Evolutionary conservation across 2,797 vertebrate genomes (phyloP).

Genomic region (Lepilemur septentrionalis): DNA sequence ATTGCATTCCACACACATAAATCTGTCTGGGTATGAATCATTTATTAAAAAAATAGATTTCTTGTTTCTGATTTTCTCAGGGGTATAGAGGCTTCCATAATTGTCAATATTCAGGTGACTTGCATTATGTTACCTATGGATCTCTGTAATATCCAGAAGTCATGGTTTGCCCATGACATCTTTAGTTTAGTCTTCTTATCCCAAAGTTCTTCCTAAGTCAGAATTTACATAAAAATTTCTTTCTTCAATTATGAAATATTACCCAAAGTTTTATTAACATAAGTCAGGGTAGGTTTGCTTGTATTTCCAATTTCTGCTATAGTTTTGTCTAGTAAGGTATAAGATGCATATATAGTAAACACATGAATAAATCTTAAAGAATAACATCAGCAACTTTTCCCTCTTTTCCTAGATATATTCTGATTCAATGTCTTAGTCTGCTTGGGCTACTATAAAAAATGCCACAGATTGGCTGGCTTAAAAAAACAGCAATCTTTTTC

Average conservation of each 20-base stretch:
- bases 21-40: neutral
- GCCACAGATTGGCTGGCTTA: neutral
- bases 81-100: neutral
- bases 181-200: neutral
- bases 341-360: neutral
- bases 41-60: neutral
- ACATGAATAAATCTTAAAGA: neutral
- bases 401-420: neutral
- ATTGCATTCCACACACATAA: neutral
- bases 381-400: neutral
- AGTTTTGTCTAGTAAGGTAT: neutral
- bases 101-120: neutral
- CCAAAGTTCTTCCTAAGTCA: neutral
- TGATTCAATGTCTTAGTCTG: neutral
- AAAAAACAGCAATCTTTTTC: neutral
- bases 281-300: neutral
- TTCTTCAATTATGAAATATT: neutral
- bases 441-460: neutral
- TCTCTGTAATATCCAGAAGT: neutral
- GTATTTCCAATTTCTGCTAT: neutral
- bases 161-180: rapidly evolving
- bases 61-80: neutral
- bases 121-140: neutral
- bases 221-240: neutral
- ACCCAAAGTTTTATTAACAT: neutral